phyloP scores from a whole-genome alignment of 2,888 invertebrate species.

The Augochlorella aurata region DNA sequence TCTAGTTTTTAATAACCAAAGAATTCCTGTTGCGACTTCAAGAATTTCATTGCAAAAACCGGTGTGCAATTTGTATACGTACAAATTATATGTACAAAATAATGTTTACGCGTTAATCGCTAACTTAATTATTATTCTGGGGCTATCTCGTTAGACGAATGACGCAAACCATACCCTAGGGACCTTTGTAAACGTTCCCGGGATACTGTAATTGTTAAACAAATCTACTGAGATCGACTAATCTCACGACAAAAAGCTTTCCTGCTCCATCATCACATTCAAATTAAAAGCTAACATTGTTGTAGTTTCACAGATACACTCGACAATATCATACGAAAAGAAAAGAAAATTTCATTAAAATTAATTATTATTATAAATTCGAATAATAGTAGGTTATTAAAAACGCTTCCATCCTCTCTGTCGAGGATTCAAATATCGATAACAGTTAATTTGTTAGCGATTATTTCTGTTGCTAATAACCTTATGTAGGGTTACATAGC shows the following conservation, averaged over 20 bases:
- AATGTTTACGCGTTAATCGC: no score
- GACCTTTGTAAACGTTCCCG: background rate
- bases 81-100: no score
- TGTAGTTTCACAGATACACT: background rate
- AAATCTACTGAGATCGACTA: slow-evolving; percentile 36
- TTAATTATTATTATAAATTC: no score
- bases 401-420: background rate
- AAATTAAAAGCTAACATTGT: background rate
- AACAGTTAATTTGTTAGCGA: no score
- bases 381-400: background rate
- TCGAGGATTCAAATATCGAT: background rate
- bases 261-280: background rate
- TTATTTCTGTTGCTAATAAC: no score
- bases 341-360: no score
- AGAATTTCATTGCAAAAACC: no score
- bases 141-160: background rate
- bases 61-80: background rate
- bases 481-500: no score
- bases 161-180: background rate
- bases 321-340: background rate
- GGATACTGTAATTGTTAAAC: background rate
- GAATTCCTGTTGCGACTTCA: no score
- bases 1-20: no score
- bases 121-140: background rate
- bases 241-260: background rate